Evolutionary conservation across 2,797 vertebrate genomes (phyloP).

Genomic region (Paguma larvata): DNA sequence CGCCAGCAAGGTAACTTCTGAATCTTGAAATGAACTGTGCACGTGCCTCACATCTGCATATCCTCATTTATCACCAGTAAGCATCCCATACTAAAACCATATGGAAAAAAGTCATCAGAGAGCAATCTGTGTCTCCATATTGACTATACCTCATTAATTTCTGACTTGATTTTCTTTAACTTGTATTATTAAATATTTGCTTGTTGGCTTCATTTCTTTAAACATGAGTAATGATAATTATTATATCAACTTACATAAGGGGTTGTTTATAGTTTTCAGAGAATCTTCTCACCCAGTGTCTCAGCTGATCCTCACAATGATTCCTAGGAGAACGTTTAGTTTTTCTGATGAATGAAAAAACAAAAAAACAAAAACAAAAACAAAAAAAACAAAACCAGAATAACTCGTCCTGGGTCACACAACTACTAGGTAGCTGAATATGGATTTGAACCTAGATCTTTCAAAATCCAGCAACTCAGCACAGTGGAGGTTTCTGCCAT

Average conservation of each 20-base stretch:
- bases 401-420: background rate
- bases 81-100: conserved; percentile 68
- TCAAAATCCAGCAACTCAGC: conserved; percentile 24
- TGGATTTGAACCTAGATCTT: conserved; percentile 40
- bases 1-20: conserved; percentile 55
- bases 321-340: conserved; percentile 11
- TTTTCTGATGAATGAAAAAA: conserved; percentile 14
- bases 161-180: conserved; percentile 70
- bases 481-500: background rate
- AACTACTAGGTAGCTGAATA: background rate
- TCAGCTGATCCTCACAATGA: background rate
- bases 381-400: background rate
- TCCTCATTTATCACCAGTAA: conserved; percentile 66
- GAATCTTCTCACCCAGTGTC: background rate
- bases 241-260: conserved; percentile 53
- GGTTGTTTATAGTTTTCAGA: conserved; percentile 49
- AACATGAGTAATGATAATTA: conserved; percentile 65
- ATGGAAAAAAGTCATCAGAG: conserved; percentile 72
- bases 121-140: conserved; percentile 74
- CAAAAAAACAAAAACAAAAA: background rate
- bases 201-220: conserved; percentile 73
- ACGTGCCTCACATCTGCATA: conserved; percentile 35
- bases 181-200: conserved; percentile 65
- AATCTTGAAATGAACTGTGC: conserved; percentile 70
- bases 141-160: conserved; percentile 75